Base-by-base conservation (phyloP, 2,113 vertebrate species). In the Eublepharis macularius region DNA sequence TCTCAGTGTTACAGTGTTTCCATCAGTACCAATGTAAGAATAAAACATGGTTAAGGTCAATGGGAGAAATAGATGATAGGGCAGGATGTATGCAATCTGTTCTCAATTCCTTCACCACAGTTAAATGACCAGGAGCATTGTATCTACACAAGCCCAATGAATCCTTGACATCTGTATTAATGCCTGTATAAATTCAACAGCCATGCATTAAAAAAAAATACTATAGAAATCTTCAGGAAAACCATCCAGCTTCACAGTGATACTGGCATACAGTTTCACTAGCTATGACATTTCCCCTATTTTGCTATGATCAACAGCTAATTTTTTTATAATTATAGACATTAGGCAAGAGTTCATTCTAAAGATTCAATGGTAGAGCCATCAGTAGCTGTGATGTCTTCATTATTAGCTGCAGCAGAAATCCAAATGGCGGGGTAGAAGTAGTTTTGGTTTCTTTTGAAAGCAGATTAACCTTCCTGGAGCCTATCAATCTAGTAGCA, bases 291-390 rank as follows among this genome's bases (percentile, higher is more conserved):
- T 87, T 83, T 24, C 51, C 10, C 12, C 2, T 29, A 70, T 51
- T 88, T n/a, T 89, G 29, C 87, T 13, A 82, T 66, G 39, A 76
- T 29, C 16, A 6, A 21, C 10, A 79, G 4, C 36, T 21, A 75
- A 3, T 84, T 87, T 41, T 87, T 39, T 82, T 39, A 63, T 29
- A 91, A 88, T 32, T 41, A 82, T 13, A 80, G 63, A 69, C 2
- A 80, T 66, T 89, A 76, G 14, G 1, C n/a, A 29, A 90, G 8
- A 74, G 83, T 84, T 88, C 36, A 70, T 92, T 91, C 45, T 76
- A 92, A 83, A 82, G 36, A 39, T 26, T 82, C 36, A 43, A 70
- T 54, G 36, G 14, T 76, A 89, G 80, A 76, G 39, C 51, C 49
- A 69, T 36, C 57, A 36, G 78, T 68, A 80, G 73, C n/a, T 76